These are phyloP conservation scores for Hemiprocne comata DNA, from an alignment of 2,113 vertebrate species.

Conservation along the genomic window DNA sequence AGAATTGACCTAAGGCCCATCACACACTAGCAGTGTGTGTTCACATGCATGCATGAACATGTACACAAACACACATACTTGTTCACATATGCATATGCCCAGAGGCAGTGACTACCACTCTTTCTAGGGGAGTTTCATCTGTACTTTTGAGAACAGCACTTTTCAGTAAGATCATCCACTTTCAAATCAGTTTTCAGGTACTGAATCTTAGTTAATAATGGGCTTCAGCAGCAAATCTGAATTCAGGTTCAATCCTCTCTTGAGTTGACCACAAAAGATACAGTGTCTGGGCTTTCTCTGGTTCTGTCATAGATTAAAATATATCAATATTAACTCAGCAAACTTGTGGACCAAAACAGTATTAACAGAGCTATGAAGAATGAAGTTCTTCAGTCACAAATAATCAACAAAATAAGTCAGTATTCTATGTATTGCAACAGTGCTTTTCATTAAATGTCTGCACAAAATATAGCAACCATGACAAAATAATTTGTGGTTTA, in stretches of 20 bases:
- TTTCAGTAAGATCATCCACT: neutral
- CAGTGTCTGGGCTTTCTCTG: neutral
- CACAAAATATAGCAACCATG: slow-evolving; percentile 6
- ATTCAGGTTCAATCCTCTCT: neutral
- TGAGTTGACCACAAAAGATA: neutral
- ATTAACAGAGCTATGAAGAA: neutral
- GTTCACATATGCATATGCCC: neutral
- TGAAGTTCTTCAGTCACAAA: neutral
- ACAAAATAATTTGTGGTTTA: slow-evolving; percentile 53
- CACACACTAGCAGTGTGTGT: neutral
- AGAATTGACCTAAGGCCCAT: neutral
- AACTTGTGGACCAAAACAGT: neutral
- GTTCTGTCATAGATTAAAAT: neutral
- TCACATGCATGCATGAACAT: neutral
- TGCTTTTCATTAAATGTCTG: slow-evolving; percentile 43
- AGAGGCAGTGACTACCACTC: neutral
- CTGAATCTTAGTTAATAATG: neutral
- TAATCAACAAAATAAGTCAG: neutral
- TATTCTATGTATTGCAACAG: slow-evolving; percentile 23
- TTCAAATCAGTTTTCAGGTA: neutral
- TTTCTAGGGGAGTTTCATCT: neutral
- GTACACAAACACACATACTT: neutral
- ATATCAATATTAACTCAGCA: neutral
- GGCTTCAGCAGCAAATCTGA: neutral
- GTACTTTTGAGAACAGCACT: neutral